A percentile compares a stretch with the other conserved stretches of the same genome.
These are phyloP conservation scores for Pristionchus arcanus DNA, from an alignment of 2,888 invertebrate genomes.

Conservation along the genomic window DNA sequence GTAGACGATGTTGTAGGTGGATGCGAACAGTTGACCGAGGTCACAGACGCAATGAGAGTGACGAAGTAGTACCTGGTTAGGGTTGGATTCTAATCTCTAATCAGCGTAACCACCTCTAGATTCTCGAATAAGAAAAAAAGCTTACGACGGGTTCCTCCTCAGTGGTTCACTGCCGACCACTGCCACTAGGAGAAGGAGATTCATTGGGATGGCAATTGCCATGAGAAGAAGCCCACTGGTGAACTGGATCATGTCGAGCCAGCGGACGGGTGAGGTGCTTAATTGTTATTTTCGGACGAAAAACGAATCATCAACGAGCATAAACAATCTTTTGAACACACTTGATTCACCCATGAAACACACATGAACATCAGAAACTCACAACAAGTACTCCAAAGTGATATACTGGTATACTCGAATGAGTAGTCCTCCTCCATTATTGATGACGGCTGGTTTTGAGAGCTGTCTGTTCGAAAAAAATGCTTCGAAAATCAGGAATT, in stretches of 20 bases:
- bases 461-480: no score
- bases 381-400: neutral
- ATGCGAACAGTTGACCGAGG: neutral
- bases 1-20: neutral
- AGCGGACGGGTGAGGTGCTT: neutral
- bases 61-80: neutral
- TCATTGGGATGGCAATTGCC: neutral
- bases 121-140: no score
- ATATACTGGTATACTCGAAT: neutral
- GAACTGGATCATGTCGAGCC: neutral
- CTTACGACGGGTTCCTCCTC: constrained; percentile 28
- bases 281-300: neutral
- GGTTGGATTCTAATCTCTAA: neutral
- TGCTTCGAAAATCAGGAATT: no score
- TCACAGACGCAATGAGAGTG: neutral
- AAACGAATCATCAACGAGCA: neutral
- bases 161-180: neutral
- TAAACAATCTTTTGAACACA: no score
- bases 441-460: neutral
- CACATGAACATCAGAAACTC: neutral
- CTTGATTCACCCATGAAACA: neutral
- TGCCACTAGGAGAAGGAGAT: neutral
- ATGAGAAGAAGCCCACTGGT: neutral
- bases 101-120: neutral
- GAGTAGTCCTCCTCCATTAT: neutral